These are phyloP conservation scores for Picathartes gymnocephalus DNA, from an alignment of 2,113 vertebrate species.

Conservation along the genomic window DNA sequence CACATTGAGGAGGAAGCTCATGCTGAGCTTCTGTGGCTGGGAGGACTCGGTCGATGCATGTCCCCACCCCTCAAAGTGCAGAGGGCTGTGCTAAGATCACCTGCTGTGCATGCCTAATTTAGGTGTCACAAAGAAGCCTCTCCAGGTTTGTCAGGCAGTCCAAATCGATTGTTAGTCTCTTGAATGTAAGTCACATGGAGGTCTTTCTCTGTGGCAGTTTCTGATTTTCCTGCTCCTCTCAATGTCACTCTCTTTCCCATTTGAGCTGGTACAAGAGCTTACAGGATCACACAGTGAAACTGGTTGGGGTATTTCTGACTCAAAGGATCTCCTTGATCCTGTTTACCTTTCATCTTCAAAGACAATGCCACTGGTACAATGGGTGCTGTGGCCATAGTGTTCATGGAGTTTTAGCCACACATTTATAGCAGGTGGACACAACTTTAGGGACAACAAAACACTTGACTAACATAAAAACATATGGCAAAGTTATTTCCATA, in stretches of 20 bases:
- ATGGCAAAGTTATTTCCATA: background rate
- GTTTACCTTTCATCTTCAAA: background rate
- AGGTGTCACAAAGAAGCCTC: background rate
- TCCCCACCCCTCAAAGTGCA: background rate
- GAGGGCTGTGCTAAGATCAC: background rate
- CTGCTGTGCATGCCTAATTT: slow-evolving; percentile 11
- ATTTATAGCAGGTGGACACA: background rate
- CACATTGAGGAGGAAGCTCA: background rate
- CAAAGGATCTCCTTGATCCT: background rate
- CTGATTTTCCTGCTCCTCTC: background rate
- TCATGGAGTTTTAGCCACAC: background rate
- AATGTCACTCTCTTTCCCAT: background rate
- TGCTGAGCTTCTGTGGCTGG: background rate
- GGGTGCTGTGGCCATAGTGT: fast-evolving
- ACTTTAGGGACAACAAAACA: background rate
- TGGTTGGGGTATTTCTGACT: background rate
- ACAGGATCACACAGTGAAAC: background rate
- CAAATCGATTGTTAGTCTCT: background rate
- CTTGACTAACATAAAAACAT: background rate
- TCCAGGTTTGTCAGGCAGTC: background rate
- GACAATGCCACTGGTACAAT: background rate
- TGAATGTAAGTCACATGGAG: background rate
- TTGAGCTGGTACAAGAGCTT: background rate
- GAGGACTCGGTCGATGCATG: background rate
- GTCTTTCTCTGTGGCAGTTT: background rate